Percentiles rank a stretch among this genome's conserved stretches.
These are phyloP conservation scores for Calosoma granatense DNA, from an alignment of 1,140 invertebrate genomes.

Conservation along the genomic window DNA sequence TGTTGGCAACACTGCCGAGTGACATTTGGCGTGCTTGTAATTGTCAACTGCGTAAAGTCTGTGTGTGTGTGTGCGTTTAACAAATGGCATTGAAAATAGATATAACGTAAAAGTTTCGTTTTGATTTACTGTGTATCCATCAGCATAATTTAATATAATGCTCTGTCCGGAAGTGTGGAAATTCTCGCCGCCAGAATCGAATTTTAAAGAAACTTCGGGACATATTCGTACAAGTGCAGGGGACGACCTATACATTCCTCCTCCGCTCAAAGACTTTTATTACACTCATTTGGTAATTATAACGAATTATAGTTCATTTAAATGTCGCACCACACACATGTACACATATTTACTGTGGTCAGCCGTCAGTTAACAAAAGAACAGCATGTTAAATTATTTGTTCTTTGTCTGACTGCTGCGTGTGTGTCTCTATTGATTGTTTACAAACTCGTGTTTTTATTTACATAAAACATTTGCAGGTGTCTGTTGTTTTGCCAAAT, in stretches of 20 bases:
- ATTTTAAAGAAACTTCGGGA: slow-evolving; percentile 20
- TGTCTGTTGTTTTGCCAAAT: slow-evolving; percentile 43
- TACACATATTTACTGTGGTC: too few species aligned
- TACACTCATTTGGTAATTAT: slow-evolving; percentile 42
- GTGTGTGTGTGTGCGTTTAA: too few species aligned
- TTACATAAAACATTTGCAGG: slow-evolving; percentile 31
- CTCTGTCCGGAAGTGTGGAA: slow-evolving; percentile 44
- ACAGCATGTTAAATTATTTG: slow-evolving; percentile 9
- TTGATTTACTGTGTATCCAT: background rate
- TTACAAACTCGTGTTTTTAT: slow-evolving; percentile 12
- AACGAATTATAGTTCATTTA: slow-evolving; percentile 4
- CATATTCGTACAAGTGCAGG: slow-evolving; percentile 23
- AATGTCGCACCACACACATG: too few species aligned
- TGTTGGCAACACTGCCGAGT: background rate
- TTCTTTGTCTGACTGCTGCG: too few species aligned
- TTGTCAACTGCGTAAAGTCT: background rate
- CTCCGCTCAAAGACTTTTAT: slow-evolving; percentile 33
- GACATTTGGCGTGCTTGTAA: background rate
- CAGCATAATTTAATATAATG: slow-evolving; percentile 32
- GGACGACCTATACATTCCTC: slow-evolving; percentile 19
- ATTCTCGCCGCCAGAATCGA: slow-evolving; percentile 35
- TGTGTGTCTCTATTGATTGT: background rate
- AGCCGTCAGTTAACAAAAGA: slow-evolving; percentile 6
- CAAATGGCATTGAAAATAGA: too few species aligned
- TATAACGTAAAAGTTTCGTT: too few species aligned